A percentile compares a stretch with the other conserved stretches of the same genome.
These are phyloP conservation scores for Melanotaenia maccullochi DNA, from an alignment of 2,797 vertebrate genomes.

Conservation along the genomic window DNA sequence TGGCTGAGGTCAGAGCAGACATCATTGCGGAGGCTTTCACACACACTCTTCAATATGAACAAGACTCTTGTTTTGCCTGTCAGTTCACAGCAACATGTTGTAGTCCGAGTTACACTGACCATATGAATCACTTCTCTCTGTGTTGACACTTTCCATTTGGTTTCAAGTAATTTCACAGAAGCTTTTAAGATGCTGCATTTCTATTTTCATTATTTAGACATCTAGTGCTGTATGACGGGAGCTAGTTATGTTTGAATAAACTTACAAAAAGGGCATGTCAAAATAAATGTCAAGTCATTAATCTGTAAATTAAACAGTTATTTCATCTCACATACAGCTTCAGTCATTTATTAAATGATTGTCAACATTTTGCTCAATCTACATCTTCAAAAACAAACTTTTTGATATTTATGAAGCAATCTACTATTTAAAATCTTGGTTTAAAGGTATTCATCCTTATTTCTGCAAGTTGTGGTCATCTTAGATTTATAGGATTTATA, in stretches of 20 bases:
- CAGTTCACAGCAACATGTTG: not conserved
- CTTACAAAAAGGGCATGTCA: no score
- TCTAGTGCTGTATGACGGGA: not conserved
- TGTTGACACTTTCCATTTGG: not conserved
- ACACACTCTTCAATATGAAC: not conserved
- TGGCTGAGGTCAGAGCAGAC: conserved; percentile 32
- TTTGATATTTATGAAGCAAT: no score
- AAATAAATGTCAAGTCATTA: not conserved
- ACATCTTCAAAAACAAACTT: not conserved
- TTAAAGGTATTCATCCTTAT: not conserved
- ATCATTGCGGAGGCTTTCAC: conserved; percentile 24
- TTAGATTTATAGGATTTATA: conserved; percentile 15
- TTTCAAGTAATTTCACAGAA: not conserved
- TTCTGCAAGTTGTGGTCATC: not conserved
- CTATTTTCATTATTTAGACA: not conserved
- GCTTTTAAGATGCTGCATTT: not conserved
- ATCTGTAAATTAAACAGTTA: not conserved
- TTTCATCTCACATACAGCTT: not conserved
- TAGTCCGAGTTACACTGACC: not conserved
- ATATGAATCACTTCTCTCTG: not conserved
- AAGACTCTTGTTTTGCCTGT: not conserved
- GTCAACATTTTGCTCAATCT: not conserved
- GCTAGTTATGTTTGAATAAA: not conserved
- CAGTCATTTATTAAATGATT: not conserved
- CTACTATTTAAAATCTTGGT: no score